Percentiles rank a stretch among this genome's conserved stretches.
phyloP scores from a whole-genome alignment of 2,797 vertebrate genomes.

The Cheracebus regulus region DNA sequence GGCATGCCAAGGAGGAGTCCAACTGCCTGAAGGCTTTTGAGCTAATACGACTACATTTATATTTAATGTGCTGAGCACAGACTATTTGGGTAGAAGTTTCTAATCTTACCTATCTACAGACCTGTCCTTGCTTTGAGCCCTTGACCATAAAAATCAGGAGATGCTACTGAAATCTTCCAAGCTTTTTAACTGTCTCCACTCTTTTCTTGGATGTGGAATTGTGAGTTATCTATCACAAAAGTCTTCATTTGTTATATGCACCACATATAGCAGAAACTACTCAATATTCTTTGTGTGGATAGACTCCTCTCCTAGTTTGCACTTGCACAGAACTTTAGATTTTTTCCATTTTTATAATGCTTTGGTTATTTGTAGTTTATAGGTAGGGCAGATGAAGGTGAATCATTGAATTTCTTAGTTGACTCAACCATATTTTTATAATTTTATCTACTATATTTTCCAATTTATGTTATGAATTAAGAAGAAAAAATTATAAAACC shows the following conservation, averaged over 20 bases:
- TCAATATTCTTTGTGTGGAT: background rate
- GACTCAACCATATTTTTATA: background rate
- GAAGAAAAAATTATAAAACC: background rate
- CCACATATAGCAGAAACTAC: background rate
- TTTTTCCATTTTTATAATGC: background rate
- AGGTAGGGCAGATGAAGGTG: background rate
- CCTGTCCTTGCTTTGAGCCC: background rate
- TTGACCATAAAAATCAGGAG: background rate
- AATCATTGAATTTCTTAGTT: background rate
- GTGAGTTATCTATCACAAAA: background rate
- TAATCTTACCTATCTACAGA: background rate
- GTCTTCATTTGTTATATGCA: background rate
- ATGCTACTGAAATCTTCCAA: background rate
- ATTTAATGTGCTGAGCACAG: background rate
- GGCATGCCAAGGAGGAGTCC: background rate
- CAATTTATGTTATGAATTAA: background rate
- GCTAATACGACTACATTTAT: background rate
- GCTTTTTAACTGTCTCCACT: background rate
- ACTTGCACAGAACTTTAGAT: background rate
- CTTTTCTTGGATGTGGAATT: background rate
- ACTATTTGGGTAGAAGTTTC: background rate
- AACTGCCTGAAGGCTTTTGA: background rate
- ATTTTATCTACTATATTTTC: background rate
- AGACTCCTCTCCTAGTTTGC: background rate
- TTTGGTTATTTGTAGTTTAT: constrained; percentile 4